These are phyloP conservation scores for Anser brachyrhynchus DNA, from an alignment of 2,113 vertebrate genomes.

Conservation along the genomic window DNA sequence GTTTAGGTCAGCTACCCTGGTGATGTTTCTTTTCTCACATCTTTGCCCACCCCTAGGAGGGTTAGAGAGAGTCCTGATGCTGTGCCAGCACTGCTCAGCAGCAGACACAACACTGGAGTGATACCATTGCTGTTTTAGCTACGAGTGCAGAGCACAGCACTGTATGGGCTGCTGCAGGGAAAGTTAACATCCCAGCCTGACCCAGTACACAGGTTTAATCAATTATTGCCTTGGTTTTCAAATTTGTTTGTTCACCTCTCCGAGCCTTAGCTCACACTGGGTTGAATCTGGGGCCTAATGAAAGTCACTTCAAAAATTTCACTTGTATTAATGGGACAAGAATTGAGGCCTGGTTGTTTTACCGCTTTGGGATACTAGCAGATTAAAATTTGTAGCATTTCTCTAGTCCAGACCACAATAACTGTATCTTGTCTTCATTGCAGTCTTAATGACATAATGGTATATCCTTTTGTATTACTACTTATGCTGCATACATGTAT, in stretches of 20 bases:
- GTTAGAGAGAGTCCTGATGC: too few species aligned
- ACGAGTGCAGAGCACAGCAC: too few species aligned
- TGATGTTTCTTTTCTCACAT: too few species aligned
- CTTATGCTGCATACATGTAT: fast-evolving
- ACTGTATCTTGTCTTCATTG: not conserved
- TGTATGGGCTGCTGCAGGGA: too few species aligned
- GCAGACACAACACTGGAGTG: too few species aligned
- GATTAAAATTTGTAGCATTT: not conserved
- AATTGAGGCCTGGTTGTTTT: not conserved
- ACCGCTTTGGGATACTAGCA: not conserved
- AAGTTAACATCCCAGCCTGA: too few species aligned
- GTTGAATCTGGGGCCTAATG: not conserved
- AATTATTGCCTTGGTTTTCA: not conserved
- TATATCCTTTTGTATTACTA: not conserved
- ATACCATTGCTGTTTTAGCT: too few species aligned
- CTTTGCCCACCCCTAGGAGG: too few species aligned
- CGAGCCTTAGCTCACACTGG: not conserved
- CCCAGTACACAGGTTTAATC: not conserved
- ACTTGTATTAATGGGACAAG: not conserved
- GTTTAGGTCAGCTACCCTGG: too few species aligned
- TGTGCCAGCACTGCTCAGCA: too few species aligned
- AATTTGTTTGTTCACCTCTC: not conserved
- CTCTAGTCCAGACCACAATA: not conserved
- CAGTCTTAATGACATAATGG: not conserved
- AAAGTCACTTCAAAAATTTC: not conserved